Conservation (phyloP, 2,888 invertebrate genomes). For the Ormyrus thymus region DNA sequence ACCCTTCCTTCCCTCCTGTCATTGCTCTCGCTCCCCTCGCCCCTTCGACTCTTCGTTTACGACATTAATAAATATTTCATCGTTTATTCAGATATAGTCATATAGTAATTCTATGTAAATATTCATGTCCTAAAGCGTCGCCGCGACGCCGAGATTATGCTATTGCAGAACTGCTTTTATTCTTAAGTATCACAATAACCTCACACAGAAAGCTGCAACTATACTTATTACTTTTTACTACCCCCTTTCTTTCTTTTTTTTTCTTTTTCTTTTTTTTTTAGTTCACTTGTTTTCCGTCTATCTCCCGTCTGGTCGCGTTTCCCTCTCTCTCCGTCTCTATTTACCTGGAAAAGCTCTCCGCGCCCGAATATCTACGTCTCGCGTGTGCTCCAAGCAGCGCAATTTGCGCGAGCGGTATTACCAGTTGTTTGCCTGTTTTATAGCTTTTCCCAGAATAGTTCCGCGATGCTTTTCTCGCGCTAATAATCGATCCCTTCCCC, state of each 20-base stretch:
- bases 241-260: conserved; percentile 43
- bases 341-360: conserved; percentile 1
- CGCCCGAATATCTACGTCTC: not conserved
- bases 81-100: conserved; percentile 52
- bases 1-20: not conserved
- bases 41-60: conserved; percentile 12
- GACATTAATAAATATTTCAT: conserved; percentile 54
- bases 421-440: conserved; percentile 11
- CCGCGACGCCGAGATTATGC: conserved; percentile 53
- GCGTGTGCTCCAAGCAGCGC: not conserved
- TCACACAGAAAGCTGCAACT: conserved; percentile 73
- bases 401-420: conserved; percentile 15
- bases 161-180: conserved; percentile 61
- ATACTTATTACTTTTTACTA: conserved; percentile 60
- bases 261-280: conserved; percentile 5
- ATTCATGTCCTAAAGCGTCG: conserved; percentile 54
- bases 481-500: not conserved
- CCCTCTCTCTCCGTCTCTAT: not conserved
- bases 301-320: not conserved
- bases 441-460: not conserved
- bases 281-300: not conserved
- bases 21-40: not conserved
- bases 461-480: not conserved
- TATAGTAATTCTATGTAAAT: conserved; percentile 55
- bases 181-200: conserved; percentile 73